Evolutionary conservation across 2,888 invertebrate genomes (phyloP).

Genomic region (Coleophora flavipennella): DNA sequence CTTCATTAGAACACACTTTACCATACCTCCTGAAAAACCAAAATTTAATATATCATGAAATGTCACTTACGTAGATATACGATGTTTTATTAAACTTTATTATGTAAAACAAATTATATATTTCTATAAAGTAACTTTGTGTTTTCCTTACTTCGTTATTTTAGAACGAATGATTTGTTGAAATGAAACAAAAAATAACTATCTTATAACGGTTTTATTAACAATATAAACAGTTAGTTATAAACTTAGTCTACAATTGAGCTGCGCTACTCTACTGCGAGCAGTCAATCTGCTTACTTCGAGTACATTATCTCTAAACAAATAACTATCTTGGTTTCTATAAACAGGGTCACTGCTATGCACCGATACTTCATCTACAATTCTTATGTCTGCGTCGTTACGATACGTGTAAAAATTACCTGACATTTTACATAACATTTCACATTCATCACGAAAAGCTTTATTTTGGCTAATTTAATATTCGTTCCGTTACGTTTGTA

Average conservation of each 20-base stretch:
- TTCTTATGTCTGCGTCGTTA: slow-evolving; percentile 3
- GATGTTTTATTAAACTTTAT: no score
- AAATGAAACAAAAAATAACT: slow-evolving; percentile 30
- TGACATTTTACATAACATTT: slow-evolving; percentile 3
- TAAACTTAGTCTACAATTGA: slow-evolving; percentile 70
- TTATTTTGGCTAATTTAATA: slow-evolving; percentile 19
- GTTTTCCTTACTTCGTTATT: no score
- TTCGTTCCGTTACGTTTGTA: slow-evolving; percentile 36
- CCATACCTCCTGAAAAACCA: no score
- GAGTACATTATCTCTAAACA: slow-evolving; percentile 19
- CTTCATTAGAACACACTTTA: no score
- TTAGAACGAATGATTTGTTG: not conserved
- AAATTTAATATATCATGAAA: no score
- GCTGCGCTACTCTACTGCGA: slow-evolving; percentile 71
- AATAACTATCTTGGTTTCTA: slow-evolving; percentile 23
- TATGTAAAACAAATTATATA: no score
- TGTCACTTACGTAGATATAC: no score
- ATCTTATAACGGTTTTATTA: slow-evolving; percentile 71
- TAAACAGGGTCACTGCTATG: slow-evolving; percentile 39
- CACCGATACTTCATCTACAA: slow-evolving; percentile 40
- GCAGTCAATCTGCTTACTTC: slow-evolving; percentile 63
- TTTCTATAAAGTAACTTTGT: no score
- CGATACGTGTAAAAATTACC: no score
- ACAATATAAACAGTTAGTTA: slow-evolving; percentile 72
- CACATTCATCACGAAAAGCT: slow-evolving; percentile 24